These are phyloP conservation scores for Uria aalge DNA, from an alignment of 2,113 vertebrate species.

Conservation along the genomic window DNA sequence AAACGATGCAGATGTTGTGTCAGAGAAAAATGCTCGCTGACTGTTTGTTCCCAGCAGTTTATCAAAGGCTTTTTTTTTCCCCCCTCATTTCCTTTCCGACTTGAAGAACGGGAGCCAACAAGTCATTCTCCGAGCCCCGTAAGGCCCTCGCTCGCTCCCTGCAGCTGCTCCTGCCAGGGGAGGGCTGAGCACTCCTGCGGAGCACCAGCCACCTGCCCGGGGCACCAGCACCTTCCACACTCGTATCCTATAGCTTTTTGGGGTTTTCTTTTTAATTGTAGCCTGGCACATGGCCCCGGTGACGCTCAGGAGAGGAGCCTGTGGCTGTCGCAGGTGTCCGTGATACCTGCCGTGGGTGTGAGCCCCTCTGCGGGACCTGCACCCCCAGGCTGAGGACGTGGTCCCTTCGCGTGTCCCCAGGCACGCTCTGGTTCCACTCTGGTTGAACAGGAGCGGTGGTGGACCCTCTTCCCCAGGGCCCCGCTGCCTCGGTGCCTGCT, in stretches of 20 bases:
- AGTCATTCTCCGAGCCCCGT: not conserved
- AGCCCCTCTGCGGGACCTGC: not conserved
- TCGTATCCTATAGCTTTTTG: not conserved
- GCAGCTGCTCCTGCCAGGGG: fast-evolving
- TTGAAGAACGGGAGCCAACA: fast-evolving
- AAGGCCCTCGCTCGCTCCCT: fast-evolving
- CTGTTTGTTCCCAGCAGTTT: not conserved
- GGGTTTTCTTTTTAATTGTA: not conserved
- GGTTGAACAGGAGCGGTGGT: not conserved
- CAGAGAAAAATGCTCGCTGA: not conserved
- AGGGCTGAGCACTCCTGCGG: not conserved
- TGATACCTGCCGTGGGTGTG: not conserved
- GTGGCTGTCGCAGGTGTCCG: not conserved
- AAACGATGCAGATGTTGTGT: not conserved
- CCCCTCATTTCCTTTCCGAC: fast-evolving
- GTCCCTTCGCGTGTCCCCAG: not conserved
- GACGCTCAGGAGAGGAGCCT: not conserved
- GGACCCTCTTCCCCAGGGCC: not conserved
- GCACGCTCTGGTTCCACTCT: not conserved
- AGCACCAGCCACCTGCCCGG: not conserved
- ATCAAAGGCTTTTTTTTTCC: not conserved
- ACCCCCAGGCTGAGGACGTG: not conserved
- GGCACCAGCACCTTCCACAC: not conserved
- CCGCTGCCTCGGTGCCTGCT: not conserved
- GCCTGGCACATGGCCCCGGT: fast-evolving